Percentiles rank a stretch among this genome's conserved stretches.
phyloP scores from a whole-genome alignment of 1,140 invertebrate genomes.

The Phenacoccus solenopsis region DNA sequence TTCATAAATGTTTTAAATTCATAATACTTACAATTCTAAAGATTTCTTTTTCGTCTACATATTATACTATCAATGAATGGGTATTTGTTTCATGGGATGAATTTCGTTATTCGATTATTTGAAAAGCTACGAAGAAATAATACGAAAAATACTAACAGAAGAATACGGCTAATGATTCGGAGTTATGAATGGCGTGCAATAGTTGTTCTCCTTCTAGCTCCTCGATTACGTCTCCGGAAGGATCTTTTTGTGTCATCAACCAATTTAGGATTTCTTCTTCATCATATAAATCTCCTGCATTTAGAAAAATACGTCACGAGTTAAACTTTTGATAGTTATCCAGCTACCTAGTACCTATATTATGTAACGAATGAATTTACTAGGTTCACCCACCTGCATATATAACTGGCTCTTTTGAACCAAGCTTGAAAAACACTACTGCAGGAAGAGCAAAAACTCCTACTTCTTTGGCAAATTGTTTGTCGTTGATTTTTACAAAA shows the following conservation, averaged over 20 bases:
- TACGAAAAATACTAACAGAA: slow-evolving; percentile 85
- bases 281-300: slow-evolving; percentile 70
- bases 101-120: too few relatives aligned
- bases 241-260: slow-evolving; percentile 81
- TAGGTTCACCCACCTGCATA: slow-evolving; percentile 57
- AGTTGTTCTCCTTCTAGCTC: slow-evolving; percentile 71
- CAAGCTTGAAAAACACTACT: slow-evolving; percentile 76
- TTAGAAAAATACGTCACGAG: slow-evolving; percentile 14
- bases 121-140: too few relatives aligned
- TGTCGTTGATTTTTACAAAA: slow-evolving; percentile 85
- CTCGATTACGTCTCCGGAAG: slow-evolving; percentile 79
- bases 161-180: slow-evolving; percentile 74
- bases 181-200: slow-evolving; percentile 63
- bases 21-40: too few relatives aligned
- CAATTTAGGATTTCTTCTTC: slow-evolving; percentile 79
- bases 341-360: too few relatives aligned
- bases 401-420: slow-evolving; percentile 80
- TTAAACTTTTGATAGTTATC: too few relatives aligned
- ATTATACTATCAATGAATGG: too few relatives aligned
- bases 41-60: too few relatives aligned
- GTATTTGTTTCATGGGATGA: too few relatives aligned
- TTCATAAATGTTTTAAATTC: too few relatives aligned
- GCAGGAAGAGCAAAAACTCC: slow-evolving; percentile 80
- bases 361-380: too few relatives aligned
- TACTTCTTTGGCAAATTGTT: slow-evolving; percentile 68